These are phyloP conservation scores for Troides oblongomaculatus DNA, from an alignment of 2,888 invertebrate species.

Conservation along the genomic window DNA sequence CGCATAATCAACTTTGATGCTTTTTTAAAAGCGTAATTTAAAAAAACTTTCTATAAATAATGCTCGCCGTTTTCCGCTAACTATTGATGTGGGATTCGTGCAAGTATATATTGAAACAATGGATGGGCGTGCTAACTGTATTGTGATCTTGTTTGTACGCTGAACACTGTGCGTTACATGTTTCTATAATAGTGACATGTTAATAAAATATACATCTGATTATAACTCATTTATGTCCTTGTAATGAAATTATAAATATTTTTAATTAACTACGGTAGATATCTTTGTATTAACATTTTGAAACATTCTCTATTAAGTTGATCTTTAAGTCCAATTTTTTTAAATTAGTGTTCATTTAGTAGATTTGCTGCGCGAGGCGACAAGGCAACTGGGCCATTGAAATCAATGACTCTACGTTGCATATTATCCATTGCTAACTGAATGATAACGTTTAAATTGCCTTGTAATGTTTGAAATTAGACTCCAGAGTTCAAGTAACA, in stretches of 20 bases:
- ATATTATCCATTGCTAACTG: slow-evolving; percentile 6
- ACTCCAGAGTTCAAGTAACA: slow-evolving; percentile 38
- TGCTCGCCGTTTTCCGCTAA: slow-evolving; percentile 55
- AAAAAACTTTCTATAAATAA: slow-evolving; percentile 45
- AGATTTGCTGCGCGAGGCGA: slow-evolving; percentile 41
- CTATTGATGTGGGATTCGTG: slow-evolving; percentile 45
- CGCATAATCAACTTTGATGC: neutral
- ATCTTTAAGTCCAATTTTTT: slow-evolving; percentile 19
- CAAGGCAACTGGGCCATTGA: slow-evolving; percentile 29
- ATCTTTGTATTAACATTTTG: neutral
- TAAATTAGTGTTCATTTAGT: slow-evolving; percentile 46
- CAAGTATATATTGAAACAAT: slow-evolving; percentile 66
- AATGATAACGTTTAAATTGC: slow-evolving; percentile 12
- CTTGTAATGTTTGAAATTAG: slow-evolving; percentile 13
- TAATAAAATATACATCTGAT: too few relatives aligned
- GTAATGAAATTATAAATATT: too few relatives aligned
- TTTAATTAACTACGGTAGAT: too few relatives aligned
- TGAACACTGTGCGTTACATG: too few relatives aligned
- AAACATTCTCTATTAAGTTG: neutral
- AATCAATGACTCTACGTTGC: neutral
- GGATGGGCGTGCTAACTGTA: slow-evolving; percentile 56
- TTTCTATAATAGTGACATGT: too few relatives aligned
- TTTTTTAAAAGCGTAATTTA: neutral
- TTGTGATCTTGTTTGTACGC: neutral
- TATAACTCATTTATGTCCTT: too few relatives aligned